Evolutionary conservation across 2,797 vertebrate species (phyloP).

Genomic region (Phrynocephalus forsythii): DNA sequence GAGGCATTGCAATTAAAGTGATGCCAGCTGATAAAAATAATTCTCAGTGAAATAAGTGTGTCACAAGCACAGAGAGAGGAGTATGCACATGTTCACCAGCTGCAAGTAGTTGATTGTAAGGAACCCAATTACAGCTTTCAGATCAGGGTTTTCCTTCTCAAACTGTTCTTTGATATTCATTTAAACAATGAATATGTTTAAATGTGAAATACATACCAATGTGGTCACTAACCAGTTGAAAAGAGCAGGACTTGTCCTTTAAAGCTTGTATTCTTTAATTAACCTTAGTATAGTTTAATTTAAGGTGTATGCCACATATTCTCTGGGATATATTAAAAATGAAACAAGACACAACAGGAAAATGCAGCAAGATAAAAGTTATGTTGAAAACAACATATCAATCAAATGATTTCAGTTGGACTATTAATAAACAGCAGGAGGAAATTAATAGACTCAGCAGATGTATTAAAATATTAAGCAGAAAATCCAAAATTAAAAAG

Average conservation of each 20-base stretch:
- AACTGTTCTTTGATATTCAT: neutral
- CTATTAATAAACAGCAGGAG: neutral
- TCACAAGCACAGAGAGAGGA: neutral
- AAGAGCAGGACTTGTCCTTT: neutral
- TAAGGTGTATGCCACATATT: neutral
- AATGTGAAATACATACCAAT: too few species aligned
- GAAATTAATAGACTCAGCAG: neutral
- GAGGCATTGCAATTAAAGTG: neutral
- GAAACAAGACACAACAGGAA: neutral
- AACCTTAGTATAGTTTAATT: neutral
- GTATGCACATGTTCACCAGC: neutral
- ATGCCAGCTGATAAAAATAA: neutral
- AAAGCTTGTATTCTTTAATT: neutral
- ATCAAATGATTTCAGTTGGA: neutral
- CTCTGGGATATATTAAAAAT: neutral
- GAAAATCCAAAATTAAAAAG: neutral
- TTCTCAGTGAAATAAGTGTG: neutral
- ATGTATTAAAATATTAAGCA: neutral
- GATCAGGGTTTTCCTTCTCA: neutral
- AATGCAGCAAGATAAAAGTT: neutral
- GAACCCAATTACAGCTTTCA: conserved; percentile 10
- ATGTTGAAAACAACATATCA: neutral
- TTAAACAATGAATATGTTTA: neutral
- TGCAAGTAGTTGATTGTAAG: neutral
- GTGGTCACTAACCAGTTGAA: neutral